Base-by-base conservation (phyloP, 2,797 vertebrate genomes). In the Sylvia borin region DNA sequence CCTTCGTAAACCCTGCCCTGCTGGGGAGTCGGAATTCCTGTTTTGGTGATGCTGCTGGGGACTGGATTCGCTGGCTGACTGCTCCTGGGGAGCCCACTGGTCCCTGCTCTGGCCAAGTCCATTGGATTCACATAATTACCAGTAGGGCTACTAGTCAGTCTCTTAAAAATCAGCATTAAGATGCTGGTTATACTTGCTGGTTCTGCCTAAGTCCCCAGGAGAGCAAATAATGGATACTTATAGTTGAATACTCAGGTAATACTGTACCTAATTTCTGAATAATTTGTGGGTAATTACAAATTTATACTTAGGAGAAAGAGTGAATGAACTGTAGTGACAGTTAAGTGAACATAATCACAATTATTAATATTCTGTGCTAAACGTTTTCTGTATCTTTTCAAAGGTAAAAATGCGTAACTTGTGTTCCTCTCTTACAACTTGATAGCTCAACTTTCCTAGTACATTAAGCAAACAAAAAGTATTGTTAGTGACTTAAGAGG, bases 401-500 rank as follows among this genome's bases (percentile, higher is more conserved):
- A 79, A 92, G 29, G 42, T 86, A 55, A 82, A 82, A 94, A 51
- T 36, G 10, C 9, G 2, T 66, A 31, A 61, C 31, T 70, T 86
- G 31, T 54, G 22, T 86, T 92, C 51, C 11, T 83, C 9, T 48
- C 47, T 70, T 84, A 13, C 27, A 73, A 10, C 38, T 67, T 40
- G 26, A 7, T 76, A 45, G 48, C 48, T 93, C 14, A 73, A 45
- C 53, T 79, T 93, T 85, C 25, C 32, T 58, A 27, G 27, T 85
- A 67, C 25, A 38, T 94, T 90, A 70, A 74, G 67, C 57, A 81
- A 92, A 92, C 74, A 88, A 88, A 55, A 87, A 84, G 19, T 83
- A 90, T 13, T 64, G 48, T 78, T 95, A 88, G 77, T 86, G 72
- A 79, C 82, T 91, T 88, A 72, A 48, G 54, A 68, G 83, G 64